Conservation (phyloP, 2,888 invertebrate genomes). For the Agrotis segetum region DNA sequence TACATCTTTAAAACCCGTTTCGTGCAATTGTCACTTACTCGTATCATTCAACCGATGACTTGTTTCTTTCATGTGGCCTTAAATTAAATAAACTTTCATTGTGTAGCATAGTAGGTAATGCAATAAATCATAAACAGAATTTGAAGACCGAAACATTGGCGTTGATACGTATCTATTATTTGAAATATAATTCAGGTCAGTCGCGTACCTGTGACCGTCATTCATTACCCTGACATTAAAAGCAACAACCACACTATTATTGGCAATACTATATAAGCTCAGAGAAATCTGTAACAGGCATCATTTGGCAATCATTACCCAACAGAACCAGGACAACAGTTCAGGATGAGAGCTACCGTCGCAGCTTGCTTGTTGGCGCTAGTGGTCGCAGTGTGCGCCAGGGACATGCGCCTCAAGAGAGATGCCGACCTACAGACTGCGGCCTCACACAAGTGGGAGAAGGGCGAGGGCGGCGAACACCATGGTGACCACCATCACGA, state of each 20-base stretch:
- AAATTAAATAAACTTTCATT: conserved; percentile 32
- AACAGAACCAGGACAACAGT: conserved; percentile 77
- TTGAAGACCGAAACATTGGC: conserved; percentile 49
- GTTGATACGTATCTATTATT: conserved; percentile 63
- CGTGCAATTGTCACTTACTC: neutral
- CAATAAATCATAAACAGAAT: conserved; percentile 11
- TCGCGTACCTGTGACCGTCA: conserved; percentile 81
- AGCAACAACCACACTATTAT: conserved; percentile 78
- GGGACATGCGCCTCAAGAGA: conserved; percentile 87
- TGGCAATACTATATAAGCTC: conserved; percentile 89
- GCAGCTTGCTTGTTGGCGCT: conserved; percentile 83
- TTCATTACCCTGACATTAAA: conserved; percentile 88
- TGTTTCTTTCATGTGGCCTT: conserved; percentile 23
- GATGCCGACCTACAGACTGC: conserved; percentile 89
- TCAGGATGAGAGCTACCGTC: conserved; percentile 81
- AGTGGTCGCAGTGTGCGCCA: conserved; percentile 83
- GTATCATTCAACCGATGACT: neutral
- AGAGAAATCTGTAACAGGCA: conserved; percentile 84
- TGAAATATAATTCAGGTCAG: conserved; percentile 82
- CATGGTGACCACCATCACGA: conserved; percentile 92
- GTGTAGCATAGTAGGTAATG: conserved; percentile 23
- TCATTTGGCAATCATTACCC: conserved; percentile 88
- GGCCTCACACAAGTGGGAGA: conserved; percentile 86
- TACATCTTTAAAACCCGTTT: neutral
- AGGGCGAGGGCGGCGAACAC: conserved; percentile 92